phyloP scores from a whole-genome alignment of 2,888 invertebrate genomes.

The Trachelus tabidus region DNA sequence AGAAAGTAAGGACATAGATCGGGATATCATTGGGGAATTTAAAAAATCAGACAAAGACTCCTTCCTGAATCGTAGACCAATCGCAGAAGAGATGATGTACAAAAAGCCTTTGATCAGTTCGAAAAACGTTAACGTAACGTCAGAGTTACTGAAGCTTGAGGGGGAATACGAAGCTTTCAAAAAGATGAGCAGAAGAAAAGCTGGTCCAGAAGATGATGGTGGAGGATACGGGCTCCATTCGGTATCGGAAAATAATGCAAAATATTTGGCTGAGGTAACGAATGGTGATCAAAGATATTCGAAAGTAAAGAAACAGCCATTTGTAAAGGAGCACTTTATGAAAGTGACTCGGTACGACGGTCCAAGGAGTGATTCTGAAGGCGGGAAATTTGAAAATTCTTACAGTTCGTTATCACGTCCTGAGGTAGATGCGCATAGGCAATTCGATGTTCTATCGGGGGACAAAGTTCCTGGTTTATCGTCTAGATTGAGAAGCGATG shows the following conservation, averaged over 20 bases:
- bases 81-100: neutral
- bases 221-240: neutral
- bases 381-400: neutral
- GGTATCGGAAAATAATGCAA: neutral
- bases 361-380: neutral
- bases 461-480: neutral
- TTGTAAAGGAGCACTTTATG: neutral
- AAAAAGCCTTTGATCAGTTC: neutral
- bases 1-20: neutral
- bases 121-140: conserved; percentile 17
- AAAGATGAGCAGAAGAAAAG: conserved; percentile 12
- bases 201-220: conserved; percentile 2
- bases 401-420: neutral
- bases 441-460: neutral
- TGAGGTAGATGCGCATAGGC: neutral
- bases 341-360: neutral
- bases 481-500: neutral
- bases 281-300: neutral
- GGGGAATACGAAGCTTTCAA: conserved; percentile 28
- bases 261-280: conserved; percentile 9
- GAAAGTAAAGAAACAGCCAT: neutral
- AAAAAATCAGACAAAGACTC: conserved; percentile 8
- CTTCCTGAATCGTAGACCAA: conserved; percentile 6
- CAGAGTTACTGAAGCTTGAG: conserved; percentile 30
- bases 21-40: conserved; percentile 7